phyloP scores from a whole-genome alignment of 2,113 vertebrate genomes.

The Platichthys flesus region DNA sequence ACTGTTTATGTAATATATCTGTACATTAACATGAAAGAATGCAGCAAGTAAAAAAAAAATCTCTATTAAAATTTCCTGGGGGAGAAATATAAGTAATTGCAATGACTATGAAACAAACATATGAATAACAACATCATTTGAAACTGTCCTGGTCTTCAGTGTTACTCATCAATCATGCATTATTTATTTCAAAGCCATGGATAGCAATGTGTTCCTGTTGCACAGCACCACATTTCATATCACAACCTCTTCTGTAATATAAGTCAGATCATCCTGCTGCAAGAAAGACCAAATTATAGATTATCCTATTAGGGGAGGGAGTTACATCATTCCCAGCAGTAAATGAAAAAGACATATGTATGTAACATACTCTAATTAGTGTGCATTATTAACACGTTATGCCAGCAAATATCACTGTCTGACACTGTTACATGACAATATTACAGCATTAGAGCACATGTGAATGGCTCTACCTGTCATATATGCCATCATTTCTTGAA shows the following conservation, averaged over 20 bases:
- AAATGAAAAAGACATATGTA: neutral
- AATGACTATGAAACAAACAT: conserved; percentile 3
- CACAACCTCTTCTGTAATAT: conserved; percentile 12
- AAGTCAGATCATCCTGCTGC: conserved; percentile 11
- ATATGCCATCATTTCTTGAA: neutral
- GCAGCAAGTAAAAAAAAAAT: conserved; percentile 17
- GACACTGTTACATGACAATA: neutral
- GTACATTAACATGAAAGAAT: conserved; percentile 31
- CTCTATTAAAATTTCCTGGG: neutral
- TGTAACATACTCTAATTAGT: conserved; percentile 18
- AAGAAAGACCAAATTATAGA: neutral
- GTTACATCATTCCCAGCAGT: conserved; percentile 7
- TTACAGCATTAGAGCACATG: neutral
- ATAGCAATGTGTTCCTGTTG: conserved; percentile 3
- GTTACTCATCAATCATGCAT: conserved; percentile 13
- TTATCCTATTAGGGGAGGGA: neutral
- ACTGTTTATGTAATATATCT: conserved; percentile 48
- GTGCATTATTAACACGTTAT: conserved; percentile 12
- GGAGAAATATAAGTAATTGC: neutral
- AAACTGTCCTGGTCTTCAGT: conserved; percentile 4
- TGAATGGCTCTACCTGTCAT: neutral
- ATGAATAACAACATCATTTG: conserved; percentile 4
- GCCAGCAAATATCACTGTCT: neutral
- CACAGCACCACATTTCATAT: conserved; percentile 6
- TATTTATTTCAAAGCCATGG: conserved; percentile 5